Conservation (phyloP, 2,888 invertebrate species). For the Heteropelma amictum region DNA sequence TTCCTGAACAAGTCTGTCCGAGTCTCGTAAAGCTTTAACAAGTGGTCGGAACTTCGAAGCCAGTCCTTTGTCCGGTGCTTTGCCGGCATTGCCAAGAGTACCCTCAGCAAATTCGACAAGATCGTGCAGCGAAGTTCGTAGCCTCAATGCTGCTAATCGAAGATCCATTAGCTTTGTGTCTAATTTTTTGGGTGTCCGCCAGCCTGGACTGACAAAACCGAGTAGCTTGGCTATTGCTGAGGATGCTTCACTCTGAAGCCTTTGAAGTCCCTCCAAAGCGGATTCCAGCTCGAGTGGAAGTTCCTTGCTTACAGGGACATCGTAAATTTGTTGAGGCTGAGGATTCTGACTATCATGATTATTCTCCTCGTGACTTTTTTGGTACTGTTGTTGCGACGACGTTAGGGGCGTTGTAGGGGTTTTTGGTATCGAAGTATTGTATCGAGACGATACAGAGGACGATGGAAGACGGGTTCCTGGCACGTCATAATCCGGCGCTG, state of each 20-base stretch:
- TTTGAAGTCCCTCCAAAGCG: conserved; percentile 87
- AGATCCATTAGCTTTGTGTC: conserved; percentile 90
- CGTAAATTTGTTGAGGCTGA: conserved; percentile 79
- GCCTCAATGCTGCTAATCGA: conserved; percentile 87
- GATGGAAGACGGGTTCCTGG: conserved; percentile 79
- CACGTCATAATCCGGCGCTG: conserved; percentile 85
- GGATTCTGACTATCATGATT: conserved; percentile 52
- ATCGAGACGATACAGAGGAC: conserved; percentile 67
- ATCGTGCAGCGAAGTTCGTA: conserved; percentile 90
- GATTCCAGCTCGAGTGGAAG: conserved; percentile 87
- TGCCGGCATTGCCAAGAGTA: conserved; percentile 90
- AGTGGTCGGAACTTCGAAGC: conserved; percentile 87
- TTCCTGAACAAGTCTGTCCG: conserved; percentile 88
- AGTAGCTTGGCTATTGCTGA: conserved; percentile 88
- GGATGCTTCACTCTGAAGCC: conserved; percentile 89
- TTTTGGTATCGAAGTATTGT: conserved; percentile 62
- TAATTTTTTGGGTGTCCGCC: conserved; percentile 89
- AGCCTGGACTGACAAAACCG: conserved; percentile 88
- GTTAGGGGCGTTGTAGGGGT: conserved; percentile 68
- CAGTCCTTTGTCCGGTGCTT: conserved; percentile 88
- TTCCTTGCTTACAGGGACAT: conserved; percentile 83
- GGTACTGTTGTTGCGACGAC: too few species aligned
- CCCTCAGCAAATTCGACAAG: conserved; percentile 94
- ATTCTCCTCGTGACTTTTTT: too few species aligned
- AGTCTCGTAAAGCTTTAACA: conserved; percentile 88